These are phyloP conservation scores for Caenorhabditis tropicalis DNA, from an alignment of 1,140 invertebrate species.

Conservation along the genomic window DNA sequence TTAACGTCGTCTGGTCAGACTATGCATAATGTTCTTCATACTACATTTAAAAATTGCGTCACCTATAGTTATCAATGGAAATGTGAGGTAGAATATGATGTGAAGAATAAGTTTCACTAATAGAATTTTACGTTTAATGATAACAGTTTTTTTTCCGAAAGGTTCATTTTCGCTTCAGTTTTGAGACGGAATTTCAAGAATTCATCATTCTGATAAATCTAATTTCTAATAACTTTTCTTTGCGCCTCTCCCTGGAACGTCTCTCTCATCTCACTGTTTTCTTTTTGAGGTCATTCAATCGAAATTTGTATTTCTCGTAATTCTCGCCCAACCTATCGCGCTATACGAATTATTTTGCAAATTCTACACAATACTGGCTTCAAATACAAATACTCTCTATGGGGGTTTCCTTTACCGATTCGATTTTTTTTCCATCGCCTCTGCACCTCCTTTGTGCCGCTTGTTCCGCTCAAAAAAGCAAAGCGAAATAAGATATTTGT, in stretches of 20 bases:
- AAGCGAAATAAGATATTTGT: constrained; percentile 20
- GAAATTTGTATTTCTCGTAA: background rate
- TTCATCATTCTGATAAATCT: too few relatives aligned
- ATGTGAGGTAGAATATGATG: background rate
- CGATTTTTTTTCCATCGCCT: background rate
- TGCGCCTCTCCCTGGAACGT: too few relatives aligned
- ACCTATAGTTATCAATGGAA: background rate
- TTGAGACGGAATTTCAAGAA: too few relatives aligned
- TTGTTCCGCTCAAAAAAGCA: background rate
- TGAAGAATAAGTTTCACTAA: too few relatives aligned
- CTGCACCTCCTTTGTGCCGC: background rate
- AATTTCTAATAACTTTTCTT: too few relatives aligned
- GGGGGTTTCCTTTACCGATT: background rate
- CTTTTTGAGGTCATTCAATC: background rate
- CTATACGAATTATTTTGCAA: background rate
- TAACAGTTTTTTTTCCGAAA: too few relatives aligned
- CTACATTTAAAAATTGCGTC: background rate
- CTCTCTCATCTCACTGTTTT: too few relatives aligned
- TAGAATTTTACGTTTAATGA: too few relatives aligned
- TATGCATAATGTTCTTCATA: background rate
- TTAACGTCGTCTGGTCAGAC: too few relatives aligned
- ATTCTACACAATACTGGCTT: background rate
- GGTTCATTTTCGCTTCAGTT: too few relatives aligned
- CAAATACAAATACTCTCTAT: background rate
- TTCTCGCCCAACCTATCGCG: background rate